These are phyloP conservation scores for Vultur gryphus DNA, from an alignment of 2,797 vertebrate species.

Conservation along the genomic window DNA sequence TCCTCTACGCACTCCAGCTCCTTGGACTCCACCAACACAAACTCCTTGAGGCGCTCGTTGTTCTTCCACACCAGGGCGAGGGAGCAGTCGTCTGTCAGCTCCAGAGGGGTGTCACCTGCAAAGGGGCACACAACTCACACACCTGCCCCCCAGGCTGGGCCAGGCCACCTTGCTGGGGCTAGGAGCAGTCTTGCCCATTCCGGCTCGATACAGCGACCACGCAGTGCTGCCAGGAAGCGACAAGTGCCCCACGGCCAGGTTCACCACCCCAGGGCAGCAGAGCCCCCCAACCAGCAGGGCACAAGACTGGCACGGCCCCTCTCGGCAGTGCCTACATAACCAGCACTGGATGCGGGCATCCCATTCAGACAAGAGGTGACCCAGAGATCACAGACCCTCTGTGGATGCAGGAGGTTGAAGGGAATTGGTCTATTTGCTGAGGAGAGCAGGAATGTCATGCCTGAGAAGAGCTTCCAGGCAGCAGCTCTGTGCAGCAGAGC, in stretches of 20 bases:
- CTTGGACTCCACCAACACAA: slow-evolving; percentile 94
- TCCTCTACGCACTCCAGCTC: slow-evolving; percentile 95
- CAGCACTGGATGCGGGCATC: not conserved
- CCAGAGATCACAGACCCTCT: not conserved
- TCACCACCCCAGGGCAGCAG: not conserved
- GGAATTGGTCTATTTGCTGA: not conserved
- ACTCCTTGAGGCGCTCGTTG: slow-evolving; percentile 93
- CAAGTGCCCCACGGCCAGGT: not conserved
- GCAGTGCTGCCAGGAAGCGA: not conserved
- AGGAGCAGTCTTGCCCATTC: not conserved
- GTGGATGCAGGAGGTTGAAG: not conserved
- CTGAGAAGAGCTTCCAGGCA: not conserved
- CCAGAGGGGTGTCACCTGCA: slow-evolving; percentile 82
- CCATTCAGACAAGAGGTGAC: not conserved
- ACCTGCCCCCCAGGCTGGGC: not conserved
- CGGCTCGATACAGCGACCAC: fast-evolving
- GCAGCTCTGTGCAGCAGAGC: not conserved
- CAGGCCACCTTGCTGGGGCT: not conserved
- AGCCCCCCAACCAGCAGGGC: not conserved
- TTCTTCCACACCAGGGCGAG: slow-evolving; percentile 97
- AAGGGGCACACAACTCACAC: not conserved
- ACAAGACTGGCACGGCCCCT: not conserved
- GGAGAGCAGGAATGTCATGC: not conserved
- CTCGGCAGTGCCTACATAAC: not conserved
- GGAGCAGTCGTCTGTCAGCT: slow-evolving; percentile 86